Evolutionary conservation across 2,888 invertebrate genomes (phyloP).

Genomic region (Acheta domesticus): DNA sequence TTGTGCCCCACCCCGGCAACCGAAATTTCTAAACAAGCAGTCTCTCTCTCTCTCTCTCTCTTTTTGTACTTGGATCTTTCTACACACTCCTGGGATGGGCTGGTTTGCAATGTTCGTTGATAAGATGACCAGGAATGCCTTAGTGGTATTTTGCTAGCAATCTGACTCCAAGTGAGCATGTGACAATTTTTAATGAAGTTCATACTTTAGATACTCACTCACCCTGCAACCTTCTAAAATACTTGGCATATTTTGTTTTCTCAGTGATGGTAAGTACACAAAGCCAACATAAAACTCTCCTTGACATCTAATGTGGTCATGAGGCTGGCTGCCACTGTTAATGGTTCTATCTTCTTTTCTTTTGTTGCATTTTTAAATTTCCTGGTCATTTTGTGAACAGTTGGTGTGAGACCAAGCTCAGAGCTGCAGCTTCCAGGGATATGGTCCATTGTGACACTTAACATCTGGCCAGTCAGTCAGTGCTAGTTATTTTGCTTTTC

Average conservation of each 20-base stretch:
- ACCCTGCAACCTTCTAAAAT: too few relatives aligned
- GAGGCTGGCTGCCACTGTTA: too few relatives aligned
- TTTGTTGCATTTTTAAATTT: background rate
- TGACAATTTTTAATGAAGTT: too few relatives aligned
- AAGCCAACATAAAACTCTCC: background rate
- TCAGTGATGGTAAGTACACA: too few relatives aligned
- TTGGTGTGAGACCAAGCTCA: background rate
- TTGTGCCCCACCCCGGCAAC: constrained; percentile 33
- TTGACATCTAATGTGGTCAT: background rate
- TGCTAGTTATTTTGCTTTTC: constrained; percentile 3
- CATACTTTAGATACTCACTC: too few relatives aligned
- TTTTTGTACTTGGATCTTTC: background rate
- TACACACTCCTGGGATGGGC: background rate
- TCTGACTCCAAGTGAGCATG: too few relatives aligned
- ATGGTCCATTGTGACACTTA: constrained; percentile 5
- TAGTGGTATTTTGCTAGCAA: too few relatives aligned
- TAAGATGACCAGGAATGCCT: constrained; percentile 6
- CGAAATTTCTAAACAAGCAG: constrained; percentile 30
- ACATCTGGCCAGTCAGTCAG: constrained; percentile 18
- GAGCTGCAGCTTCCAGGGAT: constrained; percentile 18
- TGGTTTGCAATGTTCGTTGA: background rate
- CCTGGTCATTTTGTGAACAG: constrained; percentile 1
- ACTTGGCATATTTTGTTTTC: too few relatives aligned
- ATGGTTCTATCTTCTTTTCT: too few relatives aligned
- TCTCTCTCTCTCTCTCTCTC: background rate